Percentiles rank a stretch among this genome's conserved stretches.
Conservation (phyloP, 2,797 vertebrate genomes). For the Martes flavigula region DNA sequence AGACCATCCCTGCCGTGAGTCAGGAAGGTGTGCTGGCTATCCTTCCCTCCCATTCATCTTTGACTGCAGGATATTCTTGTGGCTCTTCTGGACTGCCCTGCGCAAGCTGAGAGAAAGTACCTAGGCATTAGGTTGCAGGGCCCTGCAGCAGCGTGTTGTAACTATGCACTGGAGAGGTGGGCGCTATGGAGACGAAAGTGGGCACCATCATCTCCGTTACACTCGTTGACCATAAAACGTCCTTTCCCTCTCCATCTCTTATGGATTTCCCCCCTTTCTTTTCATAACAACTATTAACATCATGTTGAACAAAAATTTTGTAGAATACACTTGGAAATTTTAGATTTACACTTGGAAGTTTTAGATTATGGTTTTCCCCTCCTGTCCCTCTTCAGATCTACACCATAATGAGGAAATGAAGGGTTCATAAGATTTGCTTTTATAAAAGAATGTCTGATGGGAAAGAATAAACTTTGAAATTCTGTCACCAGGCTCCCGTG, state of each 20-base stretch:
- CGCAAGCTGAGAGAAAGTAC: neutral
- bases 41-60: neutral
- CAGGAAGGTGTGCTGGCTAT: neutral
- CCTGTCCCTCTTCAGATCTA: neutral
- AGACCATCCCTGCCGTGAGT: neutral
- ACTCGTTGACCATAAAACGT: neutral
- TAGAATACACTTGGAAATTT: neutral
- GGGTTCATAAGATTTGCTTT: neutral
- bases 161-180: neutral
- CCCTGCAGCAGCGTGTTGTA: neutral
- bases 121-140: neutral
- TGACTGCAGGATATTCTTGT: neutral
- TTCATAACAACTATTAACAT: neutral
- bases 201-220: neutral
- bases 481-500: neutral
- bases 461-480: neutral
- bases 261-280: neutral
- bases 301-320: neutral
- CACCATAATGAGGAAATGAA: neutral
- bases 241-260: neutral
- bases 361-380: neutral
- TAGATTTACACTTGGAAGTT: no score
- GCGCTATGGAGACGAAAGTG: no score
- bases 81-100: neutral
- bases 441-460: neutral